Base-by-base conservation (phyloP, 2,797 vertebrate genomes). In the Choloepus didactylus region DNA sequence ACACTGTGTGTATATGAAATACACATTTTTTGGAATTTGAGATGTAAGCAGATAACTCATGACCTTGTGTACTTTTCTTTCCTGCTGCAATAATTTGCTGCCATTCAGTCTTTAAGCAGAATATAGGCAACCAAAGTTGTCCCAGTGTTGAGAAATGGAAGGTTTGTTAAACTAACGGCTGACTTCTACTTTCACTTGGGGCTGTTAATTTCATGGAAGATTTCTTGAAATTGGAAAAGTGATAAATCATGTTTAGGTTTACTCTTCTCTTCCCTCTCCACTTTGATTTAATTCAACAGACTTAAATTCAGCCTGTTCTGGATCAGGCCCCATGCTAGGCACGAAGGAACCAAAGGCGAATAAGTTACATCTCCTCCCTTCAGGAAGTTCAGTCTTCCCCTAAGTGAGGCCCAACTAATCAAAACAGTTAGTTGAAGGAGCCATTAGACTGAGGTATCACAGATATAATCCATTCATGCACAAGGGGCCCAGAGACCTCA, bases 241-340 rank as follows among this genome's bases (percentile, higher is more conserved):
- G 44, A 73, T 81, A 83, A 84, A 54, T 89, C 31, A 73, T 73
- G 81, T 64, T 60, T 92, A 93, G 67, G 56, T 94, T 87, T 90
- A 31, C 35, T 75, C 92, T 86, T 91, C 85, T 62, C 87, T 95
- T 59, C 35, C 10, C 27, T 76, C 38, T 88, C 51, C 59, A 31
- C 54, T 97, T 94, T 94, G 49, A 44, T 82, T 92, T 94, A 85
- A 93, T 75, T 88, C 8, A 54, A 14, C 5, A 73, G 31, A 89
- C 27, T 9, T 95, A 87, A 89, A 41, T 21, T 51, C 2, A 56
- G 67, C 18, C 31, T 93, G 38, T 21, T 80, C 25, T 70, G 23
- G 29, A 29, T 64, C 75, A 69, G 31, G 64, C 35, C 51, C 16
- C 23, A 10, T 60, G 51, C 64, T 92, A 76, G 49, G 72, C 44